Conservation (phyloP, 64 coral and sea anemone species). For the Orbicella faveolata region DNA sequence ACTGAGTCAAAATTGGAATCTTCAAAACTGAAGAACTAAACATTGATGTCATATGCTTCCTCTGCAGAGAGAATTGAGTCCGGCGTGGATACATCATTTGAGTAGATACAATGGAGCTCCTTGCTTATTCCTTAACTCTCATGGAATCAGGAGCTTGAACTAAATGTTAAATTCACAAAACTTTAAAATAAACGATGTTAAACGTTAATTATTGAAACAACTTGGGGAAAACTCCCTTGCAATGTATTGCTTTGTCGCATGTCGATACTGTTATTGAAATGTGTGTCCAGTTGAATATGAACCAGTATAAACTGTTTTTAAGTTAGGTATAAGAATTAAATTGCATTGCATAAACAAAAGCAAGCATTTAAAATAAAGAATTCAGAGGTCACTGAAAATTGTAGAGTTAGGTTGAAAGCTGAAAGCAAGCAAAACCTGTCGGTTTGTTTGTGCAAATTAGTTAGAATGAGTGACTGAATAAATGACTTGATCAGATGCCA, state of each 20-base stretch:
- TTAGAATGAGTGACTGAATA: neutral
- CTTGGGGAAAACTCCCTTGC: neutral
- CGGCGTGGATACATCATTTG: slow-evolving; percentile 31
- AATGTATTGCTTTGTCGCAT: neutral
- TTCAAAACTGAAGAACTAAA: slow-evolving; percentile 8
- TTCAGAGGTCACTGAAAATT: neutral
- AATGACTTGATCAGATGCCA: neutral
- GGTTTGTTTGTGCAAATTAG: neutral
- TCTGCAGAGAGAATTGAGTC: slow-evolving; percentile 41
- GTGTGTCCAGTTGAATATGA: neutral
- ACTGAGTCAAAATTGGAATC: neutral
- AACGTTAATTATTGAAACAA: slow-evolving; percentile 20
- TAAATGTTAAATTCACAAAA: slow-evolving; percentile 18
- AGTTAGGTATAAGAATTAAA: neutral
- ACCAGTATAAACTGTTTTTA: slow-evolving; percentile 7
- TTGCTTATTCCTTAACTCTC: slow-evolving; percentile 32
- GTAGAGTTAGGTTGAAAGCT: neutral
- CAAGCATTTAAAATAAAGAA: neutral
- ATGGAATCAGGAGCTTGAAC: slow-evolving; percentile 32
- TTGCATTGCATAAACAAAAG: neutral
- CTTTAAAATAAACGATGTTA: slow-evolving; percentile 34
- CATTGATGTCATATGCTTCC: slow-evolving; percentile 41
- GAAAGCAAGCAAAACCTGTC: slow-evolving; percentile 6
- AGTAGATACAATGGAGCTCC: slow-evolving; percentile 30
- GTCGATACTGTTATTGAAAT: neutral